Evolutionary conservation across 1,140 invertebrate species (phyloP), one percentile per base, ranked within the genome.

Genomic region (Nephila pilipes): DNA sequence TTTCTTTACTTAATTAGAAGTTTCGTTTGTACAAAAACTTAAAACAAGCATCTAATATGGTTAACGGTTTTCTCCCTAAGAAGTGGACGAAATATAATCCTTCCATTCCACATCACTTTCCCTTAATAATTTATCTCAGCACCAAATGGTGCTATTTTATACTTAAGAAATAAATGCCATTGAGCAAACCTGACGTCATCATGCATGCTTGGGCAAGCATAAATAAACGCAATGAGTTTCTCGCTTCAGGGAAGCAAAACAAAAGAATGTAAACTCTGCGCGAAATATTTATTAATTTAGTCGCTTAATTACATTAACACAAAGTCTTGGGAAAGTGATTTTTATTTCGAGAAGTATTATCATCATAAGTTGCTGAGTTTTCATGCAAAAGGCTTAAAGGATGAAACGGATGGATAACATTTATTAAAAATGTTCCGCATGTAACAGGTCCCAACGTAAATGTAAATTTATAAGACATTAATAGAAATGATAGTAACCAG

Each of bases 281-380:
- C n/a, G 22, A 63, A 63, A 63, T 63, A 63, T 63, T 63, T 63
- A 63, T 63, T 63, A 63, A 63, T 63, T 63, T 63, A 63, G 8
- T 63, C 60, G n/a, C 58, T 20, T 60, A 63, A 63, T 63, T 63
- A 63, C 60, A 63, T 63, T 63, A 63, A 20, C n/a, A 63, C 60
- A 63, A 63, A 63, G 60, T 1, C 6, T 20, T 63, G 22, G 60
- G 60, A 22, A 20, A 63, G 60, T 10, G n/a, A 63, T 63, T 63
- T 63, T 63, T 22, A n/a, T 63, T 63, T 63, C 22, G 4, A 0
- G 60, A 63, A n/a, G 22, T n/a, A 10, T 63, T 6, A n/a, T 63
- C n/a, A 46, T 22, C 20, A n/a, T 22, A 22, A 63, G 60, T 63
- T 63, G 60, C 60, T 63, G 60, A 63, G 22, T 63, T n/a, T 63